phyloP scores from a whole-genome alignment of 2,113 vertebrate species.

The Gopherus evgoodei region DNA sequence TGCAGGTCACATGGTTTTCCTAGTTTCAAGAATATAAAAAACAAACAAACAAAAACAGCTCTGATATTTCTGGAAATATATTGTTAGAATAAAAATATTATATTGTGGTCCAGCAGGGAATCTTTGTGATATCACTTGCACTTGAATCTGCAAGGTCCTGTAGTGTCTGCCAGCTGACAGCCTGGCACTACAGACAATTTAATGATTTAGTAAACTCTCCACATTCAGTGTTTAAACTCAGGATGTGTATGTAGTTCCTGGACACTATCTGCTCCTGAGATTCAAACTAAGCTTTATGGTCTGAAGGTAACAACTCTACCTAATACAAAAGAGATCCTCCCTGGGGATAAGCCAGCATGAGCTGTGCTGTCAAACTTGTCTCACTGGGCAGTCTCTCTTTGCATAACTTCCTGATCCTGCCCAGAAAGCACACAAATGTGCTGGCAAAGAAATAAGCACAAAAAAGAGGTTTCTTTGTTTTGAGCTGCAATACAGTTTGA shows the following conservation, averaged over 20 bases:
- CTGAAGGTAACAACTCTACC: constrained; percentile 9
- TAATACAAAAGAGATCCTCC: constrained; percentile 11
- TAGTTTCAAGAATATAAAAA: neutral
- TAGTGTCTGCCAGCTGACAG: neutral
- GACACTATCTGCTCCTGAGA: neutral
- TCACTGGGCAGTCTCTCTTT: constrained; percentile 33
- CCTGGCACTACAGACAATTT: neutral
- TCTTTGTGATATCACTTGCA: constrained; percentile 40
- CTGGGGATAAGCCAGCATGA: neutral
- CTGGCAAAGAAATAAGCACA: constrained; percentile 32
- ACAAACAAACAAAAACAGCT: constrained; percentile 27
- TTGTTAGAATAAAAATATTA: neutral
- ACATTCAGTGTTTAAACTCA: neutral
- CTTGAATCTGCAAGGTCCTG: neutral
- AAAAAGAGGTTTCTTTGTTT: constrained; percentile 62
- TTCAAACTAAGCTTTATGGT: constrained; percentile 3
- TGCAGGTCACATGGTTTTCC: constrained; percentile 2
- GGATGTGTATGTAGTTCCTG: neutral
- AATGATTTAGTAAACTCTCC: neutral
- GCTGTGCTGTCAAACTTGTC: constrained; percentile 6
- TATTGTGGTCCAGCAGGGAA: neutral
- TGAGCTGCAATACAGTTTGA: constrained; percentile 3
- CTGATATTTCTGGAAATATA: constrained; percentile 23
- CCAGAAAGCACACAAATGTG: constrained; percentile 49
- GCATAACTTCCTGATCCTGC: neutral